Conservation (phyloP, 1,140 invertebrate genomes). For the Penaeus vannamei region DNA sequence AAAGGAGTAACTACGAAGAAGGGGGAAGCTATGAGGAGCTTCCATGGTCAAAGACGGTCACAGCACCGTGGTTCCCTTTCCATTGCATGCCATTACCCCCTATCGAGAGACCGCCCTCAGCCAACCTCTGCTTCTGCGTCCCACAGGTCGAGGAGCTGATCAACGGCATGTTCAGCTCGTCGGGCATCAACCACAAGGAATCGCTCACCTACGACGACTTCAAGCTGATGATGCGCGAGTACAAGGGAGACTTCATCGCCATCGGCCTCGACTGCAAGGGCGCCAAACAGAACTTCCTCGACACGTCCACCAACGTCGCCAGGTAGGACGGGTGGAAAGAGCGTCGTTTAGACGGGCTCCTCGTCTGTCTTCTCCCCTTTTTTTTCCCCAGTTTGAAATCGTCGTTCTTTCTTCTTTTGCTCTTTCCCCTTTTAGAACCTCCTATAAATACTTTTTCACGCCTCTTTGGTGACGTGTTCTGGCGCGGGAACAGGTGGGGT, state of each 20-base stretch:
- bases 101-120: too few species aligned
- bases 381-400: too few species aligned
- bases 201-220: constrained; percentile 96
- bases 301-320: constrained; percentile 94
- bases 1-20: too few species aligned
- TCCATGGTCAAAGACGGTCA: too few species aligned
- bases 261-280: constrained; percentile 97
- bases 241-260: constrained; percentile 96
- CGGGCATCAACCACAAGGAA: constrained; percentile 92
- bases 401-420: too few species aligned
- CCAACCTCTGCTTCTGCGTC: constrained; percentile 71
- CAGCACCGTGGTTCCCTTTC: too few species aligned
- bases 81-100: too few species aligned
- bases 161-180: constrained; percentile 94
- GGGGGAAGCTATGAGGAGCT: too few species aligned
- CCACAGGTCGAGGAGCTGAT: constrained; percentile 88
- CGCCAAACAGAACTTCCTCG: constrained; percentile 94
- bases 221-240: constrained; percentile 96
- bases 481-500: too few species aligned
- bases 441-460: too few species aligned
- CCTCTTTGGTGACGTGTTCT: too few species aligned
- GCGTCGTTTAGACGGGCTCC: background rate
- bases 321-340: constrained; percentile 72
- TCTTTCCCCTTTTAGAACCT: too few species aligned
- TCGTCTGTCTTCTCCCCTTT: background rate